Evolutionary conservation across 2,797 vertebrate species (phyloP).

Genomic region (Anolis apletophallus): DNA sequence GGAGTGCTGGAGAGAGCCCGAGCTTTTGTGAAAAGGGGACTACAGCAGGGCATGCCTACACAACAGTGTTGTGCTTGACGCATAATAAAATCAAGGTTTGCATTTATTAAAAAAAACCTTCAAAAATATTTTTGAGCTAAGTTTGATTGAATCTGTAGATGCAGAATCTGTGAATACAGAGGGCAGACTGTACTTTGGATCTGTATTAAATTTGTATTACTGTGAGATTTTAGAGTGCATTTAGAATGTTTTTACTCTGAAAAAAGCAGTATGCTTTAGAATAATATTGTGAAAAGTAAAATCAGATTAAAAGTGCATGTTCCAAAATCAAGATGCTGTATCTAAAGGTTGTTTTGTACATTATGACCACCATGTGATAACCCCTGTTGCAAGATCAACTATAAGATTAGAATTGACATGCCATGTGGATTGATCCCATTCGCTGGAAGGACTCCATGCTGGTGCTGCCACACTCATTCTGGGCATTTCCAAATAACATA

Average conservation of each 20-base stretch:
- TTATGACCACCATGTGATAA: neutral
- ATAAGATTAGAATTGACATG: neutral
- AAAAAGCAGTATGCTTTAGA: neutral
- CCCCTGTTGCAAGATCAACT: neutral
- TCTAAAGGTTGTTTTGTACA: neutral
- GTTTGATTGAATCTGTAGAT: too few relatives aligned
- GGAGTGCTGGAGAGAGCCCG: too few relatives aligned
- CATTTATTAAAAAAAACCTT: too few relatives aligned
- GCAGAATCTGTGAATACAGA: too few relatives aligned
- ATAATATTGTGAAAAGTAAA: neutral
- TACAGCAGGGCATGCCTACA: too few relatives aligned
- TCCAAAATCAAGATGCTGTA: neutral
- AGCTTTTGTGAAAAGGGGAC: too few relatives aligned
- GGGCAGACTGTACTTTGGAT: neutral
- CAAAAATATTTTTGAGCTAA: too few relatives aligned
- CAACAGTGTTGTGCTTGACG: too few relatives aligned
- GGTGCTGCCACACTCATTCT: neutral
- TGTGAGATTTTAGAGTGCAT: constrained; percentile 17
- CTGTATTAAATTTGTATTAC: neutral
- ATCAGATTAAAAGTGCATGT: neutral
- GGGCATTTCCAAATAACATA: neutral
- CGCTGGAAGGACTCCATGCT: neutral
- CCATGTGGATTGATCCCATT: neutral
- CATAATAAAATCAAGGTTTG: too few relatives aligned
- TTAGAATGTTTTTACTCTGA: constrained; percentile 1